Percentiles rank a stretch among this genome's conserved stretches.
Evolutionary conservation across 2,113 vertebrate species (phyloP).

Genomic region (Pelodiscus sinensis): DNA sequence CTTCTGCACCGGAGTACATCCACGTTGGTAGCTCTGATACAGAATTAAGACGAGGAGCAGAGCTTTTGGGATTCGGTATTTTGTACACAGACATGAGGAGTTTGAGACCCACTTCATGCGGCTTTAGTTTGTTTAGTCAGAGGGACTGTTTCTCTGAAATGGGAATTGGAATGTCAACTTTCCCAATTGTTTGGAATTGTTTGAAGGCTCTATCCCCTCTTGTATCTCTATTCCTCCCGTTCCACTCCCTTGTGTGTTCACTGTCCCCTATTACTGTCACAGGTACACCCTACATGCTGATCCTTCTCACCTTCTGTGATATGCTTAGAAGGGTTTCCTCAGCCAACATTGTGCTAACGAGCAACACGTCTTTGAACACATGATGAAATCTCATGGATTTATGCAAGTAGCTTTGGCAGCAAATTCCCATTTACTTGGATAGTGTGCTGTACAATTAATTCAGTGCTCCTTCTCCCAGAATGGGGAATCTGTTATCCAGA

Average conservation of each 20-base stretch:
- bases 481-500: conserved; percentile 38
- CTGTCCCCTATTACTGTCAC: neutral
- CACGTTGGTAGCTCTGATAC: neutral
- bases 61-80: neutral
- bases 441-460: neutral
- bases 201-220: neutral
- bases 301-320: neutral
- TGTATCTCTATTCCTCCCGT: rapidly evolving
- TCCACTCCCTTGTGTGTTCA: neutral
- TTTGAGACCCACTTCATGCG: neutral
- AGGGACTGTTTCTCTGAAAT: neutral
- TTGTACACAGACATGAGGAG: neutral
- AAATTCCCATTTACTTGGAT: conserved; percentile 1
- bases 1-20: neutral
- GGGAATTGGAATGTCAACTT: neutral
- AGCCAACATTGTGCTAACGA: neutral
- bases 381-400: neutral
- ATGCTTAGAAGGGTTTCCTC: neutral
- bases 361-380: neutral
- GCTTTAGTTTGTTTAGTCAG: neutral
- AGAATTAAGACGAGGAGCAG: neutral
- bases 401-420: neutral
- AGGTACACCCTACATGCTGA: rapidly evolving
- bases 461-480: conserved; percentile 20
- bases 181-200: neutral